Conservation (phyloP, 2,888 invertebrate species). For the Allacma fusca region DNA sequence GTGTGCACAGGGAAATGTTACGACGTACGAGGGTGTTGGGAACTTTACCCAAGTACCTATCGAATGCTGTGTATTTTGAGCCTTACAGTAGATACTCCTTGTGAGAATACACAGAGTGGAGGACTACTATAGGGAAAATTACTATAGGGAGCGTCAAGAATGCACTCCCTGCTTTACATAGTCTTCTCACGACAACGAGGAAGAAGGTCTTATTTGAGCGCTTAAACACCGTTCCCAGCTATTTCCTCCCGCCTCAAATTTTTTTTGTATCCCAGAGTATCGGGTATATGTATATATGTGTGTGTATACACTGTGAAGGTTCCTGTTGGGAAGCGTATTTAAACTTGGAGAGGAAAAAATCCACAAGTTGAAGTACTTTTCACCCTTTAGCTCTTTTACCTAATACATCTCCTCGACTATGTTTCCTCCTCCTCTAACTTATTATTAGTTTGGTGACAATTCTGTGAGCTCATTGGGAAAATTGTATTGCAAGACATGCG, state of each 20-base stretch:
- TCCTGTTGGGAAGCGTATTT: not conserved
- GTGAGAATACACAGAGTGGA: no score
- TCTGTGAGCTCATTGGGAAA: not conserved
- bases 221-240: no score
- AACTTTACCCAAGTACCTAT: no score
- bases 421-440: not conserved
- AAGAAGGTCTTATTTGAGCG: not conserved
- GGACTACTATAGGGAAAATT: no score
- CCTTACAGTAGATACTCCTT: no score
- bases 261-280: not conserved
- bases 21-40: no score
- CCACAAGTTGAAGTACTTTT: not conserved
- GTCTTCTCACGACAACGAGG: conserved; percentile 14
- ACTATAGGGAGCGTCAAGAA: conserved; percentile 1
- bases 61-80: no score
- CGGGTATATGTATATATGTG: no score
- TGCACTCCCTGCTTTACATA: not conserved
- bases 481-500: not conserved
- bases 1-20: no score
- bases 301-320: not conserved
- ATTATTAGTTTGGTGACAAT: conserved; percentile 1
- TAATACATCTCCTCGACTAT: not conserved
- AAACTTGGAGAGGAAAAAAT: not conserved
- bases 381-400: not conserved
- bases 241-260: no score